Conservation (phyloP, 2,888 invertebrate genomes). For the Drosophila prolongata region DNA sequence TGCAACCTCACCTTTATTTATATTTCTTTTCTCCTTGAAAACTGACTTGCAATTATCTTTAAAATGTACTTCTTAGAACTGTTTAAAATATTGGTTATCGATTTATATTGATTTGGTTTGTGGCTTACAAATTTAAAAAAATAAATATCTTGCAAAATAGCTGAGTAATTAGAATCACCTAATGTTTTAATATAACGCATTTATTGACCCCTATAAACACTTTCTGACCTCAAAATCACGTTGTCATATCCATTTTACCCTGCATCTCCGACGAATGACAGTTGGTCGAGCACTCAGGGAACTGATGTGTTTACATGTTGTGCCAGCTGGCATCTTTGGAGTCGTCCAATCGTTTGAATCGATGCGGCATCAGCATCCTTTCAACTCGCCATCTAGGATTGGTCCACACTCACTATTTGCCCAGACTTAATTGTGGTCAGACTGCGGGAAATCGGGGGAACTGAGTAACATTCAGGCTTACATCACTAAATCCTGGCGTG, state of each 20-base stretch:
- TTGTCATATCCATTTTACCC: background rate
- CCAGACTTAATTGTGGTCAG: slow-evolving; percentile 60
- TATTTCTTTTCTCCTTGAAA: no score
- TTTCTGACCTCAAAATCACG: slow-evolving; percentile 1
- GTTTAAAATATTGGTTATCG: no score
- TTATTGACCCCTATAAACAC: background rate
- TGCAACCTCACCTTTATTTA: no score
- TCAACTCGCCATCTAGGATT: slow-evolving; percentile 5
- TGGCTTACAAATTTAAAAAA: no score
- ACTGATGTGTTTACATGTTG: slow-evolving; percentile 34
- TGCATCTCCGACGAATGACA: slow-evolving; percentile 5
- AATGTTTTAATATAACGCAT: no score
- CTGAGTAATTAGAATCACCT: no score
- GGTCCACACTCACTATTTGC: slow-evolving; percentile 51
- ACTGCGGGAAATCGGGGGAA: slow-evolving; percentile 9
- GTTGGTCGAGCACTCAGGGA: slow-evolving; percentile 7
- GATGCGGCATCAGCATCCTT: slow-evolving; percentile 4
- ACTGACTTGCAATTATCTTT: no score
- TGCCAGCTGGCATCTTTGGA: slow-evolving; percentile 2
- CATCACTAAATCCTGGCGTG: slow-evolving; percentile 64
- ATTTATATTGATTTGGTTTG: no score
- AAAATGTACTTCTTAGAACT: no score
- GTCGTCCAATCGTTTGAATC: background rate
- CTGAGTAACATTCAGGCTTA: slow-evolving; percentile 41
- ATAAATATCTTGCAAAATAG: no score